Evolutionary conservation across 1,140 invertebrate genomes (phyloP), one percentile per base, ranked within the genome.

Genomic region (Anastrepha obliqua): DNA sequence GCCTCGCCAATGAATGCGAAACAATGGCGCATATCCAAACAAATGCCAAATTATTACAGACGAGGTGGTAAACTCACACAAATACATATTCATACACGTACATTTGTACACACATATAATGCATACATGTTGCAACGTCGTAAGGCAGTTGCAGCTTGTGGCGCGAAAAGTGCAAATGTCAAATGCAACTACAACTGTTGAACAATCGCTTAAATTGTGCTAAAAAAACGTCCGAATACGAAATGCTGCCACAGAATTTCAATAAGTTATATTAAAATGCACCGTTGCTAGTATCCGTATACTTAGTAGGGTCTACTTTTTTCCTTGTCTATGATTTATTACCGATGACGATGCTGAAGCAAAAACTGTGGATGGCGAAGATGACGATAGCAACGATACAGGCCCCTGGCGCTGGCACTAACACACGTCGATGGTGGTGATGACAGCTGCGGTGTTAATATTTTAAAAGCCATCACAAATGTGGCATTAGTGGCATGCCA

Each of bases 91-190:
- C 15, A 51, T 6, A 81, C 6, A 58, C 47, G 9, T 81, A 58
- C 47, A 29, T 13, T n/a, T 58, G 74, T 4, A 81, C n/a, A 8
- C 1, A 13, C 17, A 55, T 20, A 20, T 51, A n/a, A 81, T 81
- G 47, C 47, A 81, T 81, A n/a, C 47, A 55, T 55, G 51, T 55
- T 55, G 51, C 51, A 55, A 29, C 29, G 29, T 29, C 51, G 51
- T 55, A 6, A 44, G 55, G 9, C 74, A 9, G 74, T 81, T 81
- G 74, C 74, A 81, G 55, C 6, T 81, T 81, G 67, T 81, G 51
- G 74, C 74, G 74, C 74, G 74, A 81, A 81, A 81, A 81, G 74
- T 81, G 74, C 74, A 81, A 81, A 81, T 51, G 74, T 81, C 74
- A 81, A 81, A 81, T 81, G 44, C 74, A 81, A 55, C 47, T 81